phyloP scores from a whole-genome alignment of 2,797 vertebrate species.

The Pangasius sanitwongsei region DNA sequence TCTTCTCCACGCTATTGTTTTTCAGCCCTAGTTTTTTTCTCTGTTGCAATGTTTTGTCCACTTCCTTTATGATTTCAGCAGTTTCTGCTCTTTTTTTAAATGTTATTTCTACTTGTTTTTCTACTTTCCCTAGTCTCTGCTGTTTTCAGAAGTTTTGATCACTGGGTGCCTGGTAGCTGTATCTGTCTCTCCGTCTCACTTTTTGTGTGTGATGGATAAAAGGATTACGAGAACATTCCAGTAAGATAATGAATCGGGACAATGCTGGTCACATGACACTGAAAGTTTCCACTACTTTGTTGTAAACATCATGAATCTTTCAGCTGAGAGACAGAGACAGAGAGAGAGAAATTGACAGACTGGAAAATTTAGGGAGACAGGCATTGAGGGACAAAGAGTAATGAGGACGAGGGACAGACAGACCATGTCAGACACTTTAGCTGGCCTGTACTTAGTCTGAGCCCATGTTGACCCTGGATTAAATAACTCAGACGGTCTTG shows the following conservation, averaged over 20 bases:
- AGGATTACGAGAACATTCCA: slow-evolving; percentile 75
- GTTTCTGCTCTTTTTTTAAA: slow-evolving; percentile 5
- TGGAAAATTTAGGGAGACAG: neutral
- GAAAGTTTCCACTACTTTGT: slow-evolving; percentile 71
- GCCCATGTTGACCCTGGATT: slow-evolving; percentile 45
- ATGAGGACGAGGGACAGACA: slow-evolving; percentile 23
- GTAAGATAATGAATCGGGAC: slow-evolving; percentile 72
- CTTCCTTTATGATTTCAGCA: neutral
- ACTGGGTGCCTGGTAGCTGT: slow-evolving; percentile 39
- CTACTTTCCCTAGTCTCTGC: neutral
- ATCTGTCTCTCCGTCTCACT: slow-evolving; percentile 23
- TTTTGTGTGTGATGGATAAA: slow-evolving; percentile 65
- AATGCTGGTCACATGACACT: slow-evolving; percentile 71
- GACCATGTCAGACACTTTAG: slow-evolving; percentile 43
- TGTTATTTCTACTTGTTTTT: neutral
- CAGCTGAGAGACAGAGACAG: slow-evolving; percentile 14
- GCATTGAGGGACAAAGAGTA: slow-evolving; percentile 27
- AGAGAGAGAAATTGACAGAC: slow-evolving; percentile 13
- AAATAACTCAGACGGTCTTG: slow-evolving; percentile 42
- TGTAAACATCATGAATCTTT: slow-evolving; percentile 70
- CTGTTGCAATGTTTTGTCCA: slow-evolving; percentile 11
- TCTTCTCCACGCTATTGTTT: neutral
- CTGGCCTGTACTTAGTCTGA: slow-evolving; percentile 19
- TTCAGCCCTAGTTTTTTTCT: neutral
- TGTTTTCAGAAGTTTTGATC: neutral